Evolutionary conservation across 2,888 invertebrate species (phyloP).

Genomic region (Linyphia triangularis): DNA sequence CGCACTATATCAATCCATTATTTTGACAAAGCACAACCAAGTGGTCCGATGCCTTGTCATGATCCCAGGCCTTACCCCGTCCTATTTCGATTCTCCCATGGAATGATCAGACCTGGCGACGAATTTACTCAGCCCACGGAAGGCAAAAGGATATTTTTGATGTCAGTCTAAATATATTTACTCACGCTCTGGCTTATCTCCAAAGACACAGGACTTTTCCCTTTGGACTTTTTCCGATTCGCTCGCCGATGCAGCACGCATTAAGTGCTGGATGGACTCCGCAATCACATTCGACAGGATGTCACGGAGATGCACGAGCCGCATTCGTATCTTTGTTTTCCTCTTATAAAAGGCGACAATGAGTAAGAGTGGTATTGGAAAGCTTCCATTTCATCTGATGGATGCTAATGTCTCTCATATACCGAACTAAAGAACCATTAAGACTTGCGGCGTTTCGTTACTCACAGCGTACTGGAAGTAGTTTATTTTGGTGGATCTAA

Average conservation of each 20-base stretch:
- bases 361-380: constrained; percentile 35
- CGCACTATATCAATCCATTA: constrained; percentile 1
- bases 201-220: constrained; percentile 73
- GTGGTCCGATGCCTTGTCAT: neutral
- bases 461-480: neutral
- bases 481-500: constrained; percentile 22
- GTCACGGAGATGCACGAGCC: neutral
- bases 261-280: constrained; percentile 40
- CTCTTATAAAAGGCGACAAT: constrained; percentile 44
- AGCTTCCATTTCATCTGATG: constrained; percentile 35
- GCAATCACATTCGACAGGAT: neutral
- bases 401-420: constrained; percentile 23
- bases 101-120: constrained; percentile 69
- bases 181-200: constrained; percentile 70
- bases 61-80: constrained; percentile 11
- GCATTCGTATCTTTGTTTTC: neutral
- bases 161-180: constrained; percentile 74
- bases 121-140: constrained; percentile 66
- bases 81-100: constrained; percentile 40
- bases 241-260: constrained; percentile 12
- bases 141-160: constrained; percentile 75
- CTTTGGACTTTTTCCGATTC: constrained; percentile 33
- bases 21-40: neutral
- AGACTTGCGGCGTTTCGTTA: constrained; percentile 24
- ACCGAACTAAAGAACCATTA: neutral